Evolutionary conservation across 2,888 invertebrate genomes (phyloP).

Genomic region (Agrilus biguttatus): DNA sequence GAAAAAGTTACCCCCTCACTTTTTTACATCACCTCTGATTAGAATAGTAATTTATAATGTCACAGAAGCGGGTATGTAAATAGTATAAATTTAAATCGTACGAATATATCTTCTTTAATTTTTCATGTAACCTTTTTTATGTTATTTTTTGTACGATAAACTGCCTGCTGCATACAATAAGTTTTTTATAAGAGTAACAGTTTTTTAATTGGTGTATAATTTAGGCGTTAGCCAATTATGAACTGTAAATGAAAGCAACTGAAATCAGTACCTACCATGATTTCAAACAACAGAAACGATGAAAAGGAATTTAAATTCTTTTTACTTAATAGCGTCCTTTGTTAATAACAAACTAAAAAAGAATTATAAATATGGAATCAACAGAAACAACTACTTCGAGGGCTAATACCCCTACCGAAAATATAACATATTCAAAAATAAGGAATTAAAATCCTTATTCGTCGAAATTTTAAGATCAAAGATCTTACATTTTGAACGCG

Average conservation of each 20-base stretch:
- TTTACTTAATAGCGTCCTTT: too few relatives aligned
- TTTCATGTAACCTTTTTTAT: slow-evolving; percentile 18
- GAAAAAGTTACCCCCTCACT: slow-evolving; percentile 19
- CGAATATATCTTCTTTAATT: slow-evolving; percentile 26
- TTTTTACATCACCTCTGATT: slow-evolving; percentile 17
- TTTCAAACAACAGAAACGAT: too few relatives aligned
- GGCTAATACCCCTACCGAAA: too few relatives aligned
- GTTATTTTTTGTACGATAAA: slow-evolving; percentile 9
- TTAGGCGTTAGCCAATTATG: slow-evolving; percentile 2
- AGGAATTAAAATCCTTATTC: too few relatives aligned
- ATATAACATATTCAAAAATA: too few relatives aligned
- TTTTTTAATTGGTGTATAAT: slow-evolving; percentile 21
- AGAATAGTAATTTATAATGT: slow-evolving; percentile 21
- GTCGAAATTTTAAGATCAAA: too few relatives aligned
- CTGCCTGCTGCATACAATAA: slow-evolving; percentile 9
- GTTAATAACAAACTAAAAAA: too few relatives aligned
- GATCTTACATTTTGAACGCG: too few relatives aligned
- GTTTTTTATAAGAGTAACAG: slow-evolving; percentile 15
- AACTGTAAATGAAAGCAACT: slow-evolving; percentile 16
- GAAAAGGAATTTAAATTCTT: too few relatives aligned
- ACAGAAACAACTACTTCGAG: too few relatives aligned
- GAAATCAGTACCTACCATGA: too few relatives aligned
- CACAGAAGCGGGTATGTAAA: slow-evolving; percentile 16
- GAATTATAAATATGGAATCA: too few relatives aligned
- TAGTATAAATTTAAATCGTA: slow-evolving; percentile 10